Evolutionary conservation across 2,797 vertebrate genomes (phyloP), one percentile per base, ranked within the genome.

Genomic region (Australoheros facetus): DNA sequence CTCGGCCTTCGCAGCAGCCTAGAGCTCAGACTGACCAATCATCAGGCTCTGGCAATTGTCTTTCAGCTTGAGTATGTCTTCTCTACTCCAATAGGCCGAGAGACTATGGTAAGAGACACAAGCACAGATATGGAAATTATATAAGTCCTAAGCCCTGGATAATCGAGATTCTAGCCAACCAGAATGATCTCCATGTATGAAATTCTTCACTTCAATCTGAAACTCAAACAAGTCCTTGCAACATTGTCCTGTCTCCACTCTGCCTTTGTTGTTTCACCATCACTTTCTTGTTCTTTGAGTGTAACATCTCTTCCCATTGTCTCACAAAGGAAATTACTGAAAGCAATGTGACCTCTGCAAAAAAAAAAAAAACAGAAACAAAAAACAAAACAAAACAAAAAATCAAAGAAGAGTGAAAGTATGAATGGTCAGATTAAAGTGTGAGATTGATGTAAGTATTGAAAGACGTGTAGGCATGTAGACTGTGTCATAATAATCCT

Each of bases 41-140:
- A 98, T 79, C 94, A 88, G 0, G 95, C 95, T 0, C 94, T 97
- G 0, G 90, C 92, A 5, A 69, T 99, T 2, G 76, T 97, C 93
- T 97, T 99, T 87, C 97, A 96, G 93, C 94, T 99, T 82, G 98
- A 99, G 85, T 99, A 97, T 0, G 96, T 97, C 87, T 96, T 98
- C 90, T 96, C 91, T 28, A 85, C 93, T 55, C 78, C 89, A 0
- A 76, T 95, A 0, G 94, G 95, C 28, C 92, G 71, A 0, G 93
- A 96, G 0, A 89, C 94, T 51, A 96, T 95, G 91, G 98, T 99
- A 94, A 93, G 96, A 74, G 5, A 4, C 55, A 78, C 42, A 81
- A 70, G 28, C 55, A 56, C 13, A 3, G 23, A 48, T 7, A 58
- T 17, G 1, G 4, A 1, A 51, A n/a, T 7, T 32, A 4, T 70